Evolutionary conservation across 2,113 vertebrate genomes (phyloP), one percentile per base, ranked within the genome.

Genomic region (Coregonus clupeaformis): DNA sequence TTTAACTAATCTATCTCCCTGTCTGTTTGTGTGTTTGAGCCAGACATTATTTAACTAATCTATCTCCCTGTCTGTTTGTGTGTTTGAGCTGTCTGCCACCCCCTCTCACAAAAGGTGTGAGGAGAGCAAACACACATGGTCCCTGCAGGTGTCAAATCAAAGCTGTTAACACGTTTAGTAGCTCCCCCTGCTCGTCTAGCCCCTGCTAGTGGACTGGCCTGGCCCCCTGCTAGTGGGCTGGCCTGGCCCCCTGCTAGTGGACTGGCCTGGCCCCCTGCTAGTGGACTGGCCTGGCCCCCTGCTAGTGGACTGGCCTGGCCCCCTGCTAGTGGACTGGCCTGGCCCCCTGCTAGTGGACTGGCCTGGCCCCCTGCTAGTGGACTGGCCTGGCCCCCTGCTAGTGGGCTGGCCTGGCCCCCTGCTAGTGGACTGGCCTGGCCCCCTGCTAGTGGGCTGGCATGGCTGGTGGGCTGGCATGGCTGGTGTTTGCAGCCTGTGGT

Each of bases 401-500:
- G 49, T 52, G 55, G 68, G 30, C 5, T 59, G 16, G 75, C 55
- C 57, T 72, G 63, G 27, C 64, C 45, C 36, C 71, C 65, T n/a
- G 24, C 24, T 71, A 27, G 49, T 52, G 55, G 68, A 25, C 5
- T 59, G 16, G 75, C 55, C 57, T 72, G 1, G 63, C 64, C 45
- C 36, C 71, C 65, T n/a, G 24, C 24, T 27, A 2, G 27, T 1
- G 27, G 27, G 1, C 1, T 27, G 27, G 27, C 27, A 27, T 27
- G 27, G 27, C 27, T 27, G 27, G 27, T 27, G 27, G 49, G 42
- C 30, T 27, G 67, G 55, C 59, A 73, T 67, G 79, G 84, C 92
- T 88, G 90, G 91, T 92, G 87, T 92, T 89, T 89, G 90, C 79
- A 78, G 71, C 82, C 78, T 78, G 91, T 45, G 73, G 87, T 86